phyloP scores from a whole-genome alignment of 37 sponge, comb jelly and placozoan species.

The Axinella damicornis region DNA sequence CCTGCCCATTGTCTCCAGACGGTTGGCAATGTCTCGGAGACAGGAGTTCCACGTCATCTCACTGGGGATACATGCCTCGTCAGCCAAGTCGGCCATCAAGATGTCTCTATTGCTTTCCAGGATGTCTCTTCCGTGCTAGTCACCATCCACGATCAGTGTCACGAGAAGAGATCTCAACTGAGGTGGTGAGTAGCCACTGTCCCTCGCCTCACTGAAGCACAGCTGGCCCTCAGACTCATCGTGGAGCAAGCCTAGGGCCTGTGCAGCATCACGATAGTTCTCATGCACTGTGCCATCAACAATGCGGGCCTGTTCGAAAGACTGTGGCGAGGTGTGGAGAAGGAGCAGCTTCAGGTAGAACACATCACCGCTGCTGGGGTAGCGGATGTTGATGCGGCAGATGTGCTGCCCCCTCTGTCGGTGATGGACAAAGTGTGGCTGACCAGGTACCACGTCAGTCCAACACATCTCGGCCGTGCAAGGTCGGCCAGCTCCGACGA shows the following conservation, averaged over 20 bases:
- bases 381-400: too few species aligned
- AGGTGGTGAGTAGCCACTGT: conserved; percentile 14
- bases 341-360: too few species aligned
- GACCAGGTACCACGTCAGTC: too few species aligned
- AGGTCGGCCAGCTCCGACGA: too few species aligned
- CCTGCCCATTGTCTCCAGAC: conserved; percentile 6
- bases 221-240: conserved; percentile 23
- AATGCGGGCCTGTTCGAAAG: neutral
- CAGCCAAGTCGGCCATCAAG: conserved; percentile 5
- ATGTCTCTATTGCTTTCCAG: conserved; percentile 3
- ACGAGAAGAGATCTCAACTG: conserved; percentile 19
- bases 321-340: conserved; percentile 45
- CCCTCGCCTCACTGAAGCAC: conserved; percentile 27
- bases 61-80: neutral
- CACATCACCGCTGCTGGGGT: too few species aligned
- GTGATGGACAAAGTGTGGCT: too few species aligned
- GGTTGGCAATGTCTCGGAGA: conserved; percentile 14
- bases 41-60: conserved; percentile 3
- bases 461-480: too few species aligned
- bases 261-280: conserved; percentile 15
- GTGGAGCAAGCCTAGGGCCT: conserved; percentile 21
- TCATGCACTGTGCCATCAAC: conserved; percentile 44
- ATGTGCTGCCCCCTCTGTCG: too few species aligned
- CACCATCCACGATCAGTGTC: conserved; percentile 20
- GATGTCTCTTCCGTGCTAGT: neutral